Conservation (phyloP, 2,888 invertebrate genomes). For the Geotrupes spiniger region DNA sequence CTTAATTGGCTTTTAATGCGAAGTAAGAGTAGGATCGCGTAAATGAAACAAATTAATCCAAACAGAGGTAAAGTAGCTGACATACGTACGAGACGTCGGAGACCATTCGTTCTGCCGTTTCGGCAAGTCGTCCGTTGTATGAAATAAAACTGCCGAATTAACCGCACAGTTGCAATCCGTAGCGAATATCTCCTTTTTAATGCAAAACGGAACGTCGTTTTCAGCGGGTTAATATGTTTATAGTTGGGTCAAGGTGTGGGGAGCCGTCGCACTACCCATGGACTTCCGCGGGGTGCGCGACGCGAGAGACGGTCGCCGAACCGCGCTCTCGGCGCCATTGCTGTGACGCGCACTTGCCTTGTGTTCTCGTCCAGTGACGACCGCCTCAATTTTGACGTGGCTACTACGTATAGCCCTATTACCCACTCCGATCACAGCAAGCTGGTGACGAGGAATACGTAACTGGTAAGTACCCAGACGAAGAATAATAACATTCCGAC, state of each 20-base stretch:
- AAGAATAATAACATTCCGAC: conserved; percentile 60
- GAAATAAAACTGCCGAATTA: no score
- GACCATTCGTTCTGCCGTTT: no score
- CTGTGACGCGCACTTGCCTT: conserved; percentile 73
- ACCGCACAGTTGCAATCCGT: no score
- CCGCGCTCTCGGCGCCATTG: conserved; percentile 55
- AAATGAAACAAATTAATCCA: no score
- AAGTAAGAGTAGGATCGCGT: no score
- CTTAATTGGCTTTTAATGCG: no score
- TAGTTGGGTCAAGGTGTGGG: conserved; percentile 12
- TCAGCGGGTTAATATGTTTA: conserved; percentile 8
- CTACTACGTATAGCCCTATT: conserved; percentile 90
- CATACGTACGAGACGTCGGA: no score
- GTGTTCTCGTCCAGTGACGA: conserved; percentile 78
- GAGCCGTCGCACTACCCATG: background rate
- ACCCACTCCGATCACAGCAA: conserved; percentile 92
- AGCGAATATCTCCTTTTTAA: no score
- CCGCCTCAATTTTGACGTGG: conserved; percentile 85
- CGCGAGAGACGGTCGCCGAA: conserved; percentile 14
- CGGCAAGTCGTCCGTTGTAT: no score
- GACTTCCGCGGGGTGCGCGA: conserved; percentile 10
- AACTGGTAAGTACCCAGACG: conserved; percentile 81
- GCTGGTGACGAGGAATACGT: conserved; percentile 94
- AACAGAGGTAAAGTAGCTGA: no score
- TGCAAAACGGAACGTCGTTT: no score